Base-by-base conservation (phyloP, 2,797 vertebrate genomes). In the Pelodytes ibericus region DNA sequence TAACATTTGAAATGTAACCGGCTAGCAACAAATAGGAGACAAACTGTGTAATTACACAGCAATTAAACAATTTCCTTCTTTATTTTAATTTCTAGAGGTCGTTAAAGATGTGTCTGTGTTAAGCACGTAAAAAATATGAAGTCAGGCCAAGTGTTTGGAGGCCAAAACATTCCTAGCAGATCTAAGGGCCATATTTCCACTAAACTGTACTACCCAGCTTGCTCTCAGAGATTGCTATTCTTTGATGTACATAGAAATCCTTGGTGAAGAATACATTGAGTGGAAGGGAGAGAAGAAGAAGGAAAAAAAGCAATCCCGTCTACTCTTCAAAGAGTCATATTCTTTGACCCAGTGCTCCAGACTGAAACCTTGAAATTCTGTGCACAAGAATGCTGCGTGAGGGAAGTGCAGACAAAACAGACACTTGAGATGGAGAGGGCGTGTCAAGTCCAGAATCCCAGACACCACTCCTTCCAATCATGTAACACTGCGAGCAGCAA, bases 381-480 rank as follows among this genome's bases (percentile, higher is more conserved):
- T 89, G 83, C 91, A 89, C 86, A 90, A 92, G 92, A 89, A 91
- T 87, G 85, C 87, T 87, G 80, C 86, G 74, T 31, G 84, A 94
- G 90, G 88, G 88, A 87, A 90, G 87, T 81, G 83, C 93, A 96
- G 94, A 97, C 93, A 96, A 95, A 97, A 95, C 93, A 97, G 92
- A 94, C 90, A 94, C 93, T 96, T 87, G 82, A 89, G 88, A 88
- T 86, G 86, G 84, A 81, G 85, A 82, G 84, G 89, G 83, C 84
- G 84, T 90, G 71, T 87, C 81, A 84, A 81, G 88, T 87, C 82
- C 84, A 87, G 84, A 79, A 82, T 79, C 51, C 81, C 84, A 91
- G 88, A 82, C 83, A 89, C 85, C 89, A 77, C 85, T 87, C 87
- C 81, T 84, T 79, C 83, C 77, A 81, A 83, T 82, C 80, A 85